Conservation (phyloP, 2,113 vertebrate genomes). For the Sinocyclocheilus rhinocerous region DNA sequence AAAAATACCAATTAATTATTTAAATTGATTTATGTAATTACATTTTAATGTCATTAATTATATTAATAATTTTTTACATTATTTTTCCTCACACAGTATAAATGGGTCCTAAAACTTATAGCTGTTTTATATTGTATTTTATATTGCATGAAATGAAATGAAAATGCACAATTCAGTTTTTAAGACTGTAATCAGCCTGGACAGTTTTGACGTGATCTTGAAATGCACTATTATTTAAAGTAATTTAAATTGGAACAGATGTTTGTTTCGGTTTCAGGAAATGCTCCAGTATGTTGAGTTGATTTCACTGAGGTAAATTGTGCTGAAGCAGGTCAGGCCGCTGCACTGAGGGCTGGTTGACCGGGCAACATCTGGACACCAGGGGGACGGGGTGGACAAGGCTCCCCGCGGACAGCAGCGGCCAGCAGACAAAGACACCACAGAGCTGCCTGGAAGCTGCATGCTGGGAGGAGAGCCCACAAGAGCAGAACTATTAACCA, state of each 20-base stretch:
- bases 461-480: slow-evolving; percentile 59
- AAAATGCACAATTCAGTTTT: not conserved
- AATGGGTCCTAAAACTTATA: not conserved
- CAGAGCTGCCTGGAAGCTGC: slow-evolving; percentile 60
- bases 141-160: not conserved
- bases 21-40: not conserved
- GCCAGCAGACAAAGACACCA: slow-evolving; percentile 59
- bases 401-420: slow-evolving; percentile 49
- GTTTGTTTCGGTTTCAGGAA: slow-evolving; percentile 2
- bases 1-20: not conserved
- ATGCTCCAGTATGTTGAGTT: slow-evolving; percentile 3
- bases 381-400: slow-evolving; percentile 43
- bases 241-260: not conserved
- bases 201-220: not conserved
- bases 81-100: not conserved
- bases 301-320: slow-evolving; percentile 22
- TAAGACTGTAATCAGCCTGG: not conserved
- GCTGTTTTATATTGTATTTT: not conserved
- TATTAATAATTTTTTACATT: not conserved
- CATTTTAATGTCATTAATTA: too few species aligned
- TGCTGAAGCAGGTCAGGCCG: slow-evolving; percentile 22
- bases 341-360: slow-evolving; percentile 6
- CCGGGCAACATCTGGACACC: slow-evolving; percentile 62
- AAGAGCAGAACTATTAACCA: slow-evolving; percentile 55
- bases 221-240: not conserved